Evolutionary conservation across 2,888 invertebrate species (phyloP).

Genomic region (Frankliniella intonsa): DNA sequence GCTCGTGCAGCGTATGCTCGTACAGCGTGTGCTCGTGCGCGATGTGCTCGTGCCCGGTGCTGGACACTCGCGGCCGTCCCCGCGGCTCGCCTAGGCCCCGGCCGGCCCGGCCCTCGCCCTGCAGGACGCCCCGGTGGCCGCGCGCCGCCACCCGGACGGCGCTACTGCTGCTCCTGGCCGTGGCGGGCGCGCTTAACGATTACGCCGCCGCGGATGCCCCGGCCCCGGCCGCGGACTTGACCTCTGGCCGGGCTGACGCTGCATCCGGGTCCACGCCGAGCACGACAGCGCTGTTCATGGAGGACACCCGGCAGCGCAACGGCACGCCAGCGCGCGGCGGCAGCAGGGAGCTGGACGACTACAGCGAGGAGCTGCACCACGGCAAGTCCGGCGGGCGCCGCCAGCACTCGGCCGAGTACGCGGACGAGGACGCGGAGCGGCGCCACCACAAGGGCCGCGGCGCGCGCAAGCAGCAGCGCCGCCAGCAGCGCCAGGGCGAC

Average conservation of each 20-base stretch:
- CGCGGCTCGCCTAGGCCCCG: background rate
- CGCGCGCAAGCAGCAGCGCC: background rate
- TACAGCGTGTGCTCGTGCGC: background rate
- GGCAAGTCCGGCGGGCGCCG: background rate
- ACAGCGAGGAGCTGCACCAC: background rate
- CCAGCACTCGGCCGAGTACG: background rate
- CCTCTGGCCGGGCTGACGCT: no score
- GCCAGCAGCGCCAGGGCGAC: background rate
- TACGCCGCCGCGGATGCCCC: background rate
- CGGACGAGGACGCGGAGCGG: background rate
- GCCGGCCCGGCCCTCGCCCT: background rate
- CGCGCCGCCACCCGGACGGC: background rate
- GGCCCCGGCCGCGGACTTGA: background rate
- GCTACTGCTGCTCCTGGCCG: background rate
- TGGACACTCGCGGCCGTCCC: background rate
- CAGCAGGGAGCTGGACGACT: conserved; percentile 1
- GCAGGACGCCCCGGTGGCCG: background rate
- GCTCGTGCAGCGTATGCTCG: no score
- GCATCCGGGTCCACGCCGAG: background rate
- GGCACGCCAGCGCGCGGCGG: background rate
- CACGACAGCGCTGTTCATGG: background rate
- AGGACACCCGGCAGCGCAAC: background rate
- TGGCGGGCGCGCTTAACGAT: background rate
- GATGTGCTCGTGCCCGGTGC: background rate
- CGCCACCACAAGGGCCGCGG: background rate